These are phyloP conservation scores for Lepus townsendii DNA, from an alignment of 2,797 vertebrate genomes.

Conservation along the genomic window DNA sequence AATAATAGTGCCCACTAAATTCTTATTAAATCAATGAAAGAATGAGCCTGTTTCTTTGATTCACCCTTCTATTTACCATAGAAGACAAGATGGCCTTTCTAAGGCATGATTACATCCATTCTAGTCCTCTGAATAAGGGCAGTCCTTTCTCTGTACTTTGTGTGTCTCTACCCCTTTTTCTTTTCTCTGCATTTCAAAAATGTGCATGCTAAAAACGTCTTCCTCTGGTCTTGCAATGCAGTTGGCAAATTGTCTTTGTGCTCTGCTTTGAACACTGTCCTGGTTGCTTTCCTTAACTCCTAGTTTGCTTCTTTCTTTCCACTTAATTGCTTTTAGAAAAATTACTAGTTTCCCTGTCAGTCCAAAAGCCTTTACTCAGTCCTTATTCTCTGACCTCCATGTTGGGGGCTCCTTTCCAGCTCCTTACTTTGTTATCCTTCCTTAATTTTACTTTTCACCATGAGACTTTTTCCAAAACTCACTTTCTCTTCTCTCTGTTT, in stretches of 20 bases:
- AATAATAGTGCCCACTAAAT: neutral
- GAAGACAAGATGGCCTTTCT: neutral
- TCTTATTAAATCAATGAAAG: neutral
- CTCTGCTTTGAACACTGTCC: neutral
- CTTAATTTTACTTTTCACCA: neutral
- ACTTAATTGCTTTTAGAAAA: conserved; percentile 35
- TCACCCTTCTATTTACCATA: neutral
- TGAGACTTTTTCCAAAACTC: neutral
- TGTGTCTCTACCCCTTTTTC: neutral
- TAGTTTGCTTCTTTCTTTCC: conserved; percentile 39
- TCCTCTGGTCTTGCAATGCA: neutral
- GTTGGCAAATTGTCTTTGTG: neutral
- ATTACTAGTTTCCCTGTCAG: conserved; percentile 18
- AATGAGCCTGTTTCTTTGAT: conserved; percentile 18
- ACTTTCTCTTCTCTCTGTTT: neutral
- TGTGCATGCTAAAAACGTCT: neutral
- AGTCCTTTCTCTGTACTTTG: neutral
- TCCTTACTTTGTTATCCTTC: neutral
- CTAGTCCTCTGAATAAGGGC: neutral
- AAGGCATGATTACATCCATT: neutral
- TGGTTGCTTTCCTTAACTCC: neutral
- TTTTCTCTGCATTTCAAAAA: neutral
- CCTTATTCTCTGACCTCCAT: neutral
- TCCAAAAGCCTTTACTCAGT: neutral
- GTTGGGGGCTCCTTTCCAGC: neutral